These are phyloP conservation scores for Chiloscyllium punctatum DNA, from an alignment of 2,797 vertebrate genomes.

Conservation along the genomic window DNA sequence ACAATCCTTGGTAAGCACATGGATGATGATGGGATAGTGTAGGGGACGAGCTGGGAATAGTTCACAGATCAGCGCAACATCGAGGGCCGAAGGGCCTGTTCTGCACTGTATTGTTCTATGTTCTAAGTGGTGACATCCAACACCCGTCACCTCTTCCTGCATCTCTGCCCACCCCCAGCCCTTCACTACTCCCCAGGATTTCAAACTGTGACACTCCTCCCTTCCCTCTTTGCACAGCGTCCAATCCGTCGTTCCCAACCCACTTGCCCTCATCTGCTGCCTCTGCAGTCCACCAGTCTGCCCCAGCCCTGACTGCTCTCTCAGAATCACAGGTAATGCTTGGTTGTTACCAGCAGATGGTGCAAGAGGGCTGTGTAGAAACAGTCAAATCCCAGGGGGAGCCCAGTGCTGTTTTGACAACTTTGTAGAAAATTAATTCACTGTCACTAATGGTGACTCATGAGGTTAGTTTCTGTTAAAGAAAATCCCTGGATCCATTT, in stretches of 20 bases:
- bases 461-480: background rate
- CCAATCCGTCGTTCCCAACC: accelerated
- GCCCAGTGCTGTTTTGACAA: too few species aligned
- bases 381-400: too few species aligned
- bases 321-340: background rate
- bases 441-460: background rate
- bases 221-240: background rate
- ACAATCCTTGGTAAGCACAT: too few species aligned
- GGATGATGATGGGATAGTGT: too few species aligned
- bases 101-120: too few species aligned
- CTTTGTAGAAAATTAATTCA: too few species aligned
- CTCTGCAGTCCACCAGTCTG: background rate
- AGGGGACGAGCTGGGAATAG: too few species aligned
- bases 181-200: background rate
- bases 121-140: background rate
- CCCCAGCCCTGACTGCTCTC: background rate
- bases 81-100: too few species aligned
- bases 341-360: background rate
- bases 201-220: background rate
- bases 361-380: background rate
- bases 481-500: background rate
- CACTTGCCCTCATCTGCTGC: background rate
- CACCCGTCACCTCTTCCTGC: background rate
- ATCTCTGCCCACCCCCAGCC: background rate
- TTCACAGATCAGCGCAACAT: too few species aligned